Evolutionary conservation across 2,888 invertebrate genomes (phyloP).

Genomic region (Sarcophaga variegata): DNA sequence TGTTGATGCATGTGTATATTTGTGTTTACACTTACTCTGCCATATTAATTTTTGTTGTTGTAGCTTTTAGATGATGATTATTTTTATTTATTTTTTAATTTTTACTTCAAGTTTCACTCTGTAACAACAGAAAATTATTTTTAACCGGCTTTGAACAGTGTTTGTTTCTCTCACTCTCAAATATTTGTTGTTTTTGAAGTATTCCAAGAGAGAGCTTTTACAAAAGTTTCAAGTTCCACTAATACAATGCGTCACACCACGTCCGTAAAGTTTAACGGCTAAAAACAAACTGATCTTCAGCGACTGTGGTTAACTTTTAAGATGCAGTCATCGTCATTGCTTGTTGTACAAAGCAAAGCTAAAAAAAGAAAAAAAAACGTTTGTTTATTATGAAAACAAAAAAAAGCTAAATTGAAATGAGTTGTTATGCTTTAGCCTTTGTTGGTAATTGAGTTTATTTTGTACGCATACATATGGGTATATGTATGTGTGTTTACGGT

Average conservation of each 20-base stretch:
- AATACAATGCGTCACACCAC: not conserved
- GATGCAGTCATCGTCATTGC: constrained; percentile 20
- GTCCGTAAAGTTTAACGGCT: constrained; percentile 44
- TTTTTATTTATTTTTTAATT: constrained; percentile 2
- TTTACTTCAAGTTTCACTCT: constrained; percentile 27
- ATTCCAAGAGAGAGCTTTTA: constrained; percentile 26
- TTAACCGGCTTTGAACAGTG: constrained; percentile 46
- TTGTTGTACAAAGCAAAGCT: no score
- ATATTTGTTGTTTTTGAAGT: not conserved
- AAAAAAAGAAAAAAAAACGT: not conserved
- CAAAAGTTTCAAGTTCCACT: not conserved
- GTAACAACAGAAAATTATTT: constrained; percentile 23
- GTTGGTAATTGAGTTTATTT: not conserved
- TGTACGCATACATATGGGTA: not conserved
- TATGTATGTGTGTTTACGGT: no score
- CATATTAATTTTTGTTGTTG: constrained; percentile 45
- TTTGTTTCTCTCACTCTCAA: constrained; percentile 18
- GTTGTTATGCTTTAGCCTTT: not conserved
- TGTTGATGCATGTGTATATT: no score
- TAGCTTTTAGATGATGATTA: constrained; percentile 21
- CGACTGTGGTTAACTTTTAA: constrained; percentile 30
- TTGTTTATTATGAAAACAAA: constrained; percentile 1
- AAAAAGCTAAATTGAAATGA: not conserved
- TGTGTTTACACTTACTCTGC: constrained; percentile 61
- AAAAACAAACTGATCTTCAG: constrained; percentile 56